Percentiles rank a stretch among this genome's conserved stretches.
These are phyloP conservation scores for Mesaphorura yosii DNA, from an alignment of 1,140 invertebrate genomes.

Conservation along the genomic window DNA sequence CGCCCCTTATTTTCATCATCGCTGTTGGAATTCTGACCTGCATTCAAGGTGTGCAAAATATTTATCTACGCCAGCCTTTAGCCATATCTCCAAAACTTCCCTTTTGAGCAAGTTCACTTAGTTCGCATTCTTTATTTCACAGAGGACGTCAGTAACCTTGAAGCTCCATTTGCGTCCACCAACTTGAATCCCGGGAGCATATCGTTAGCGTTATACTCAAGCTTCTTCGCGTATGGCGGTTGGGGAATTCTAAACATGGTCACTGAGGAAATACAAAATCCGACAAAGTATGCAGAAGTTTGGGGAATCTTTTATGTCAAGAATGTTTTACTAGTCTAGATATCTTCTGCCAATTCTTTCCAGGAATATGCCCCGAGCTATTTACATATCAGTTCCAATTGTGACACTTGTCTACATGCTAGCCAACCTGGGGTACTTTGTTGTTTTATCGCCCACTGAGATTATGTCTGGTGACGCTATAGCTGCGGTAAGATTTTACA, in stretches of 20 bases:
- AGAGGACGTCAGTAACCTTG: constrained; percentile 57
- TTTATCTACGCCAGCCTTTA: not conserved
- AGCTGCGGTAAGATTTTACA: constrained; percentile 57
- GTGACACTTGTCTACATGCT: constrained; percentile 75
- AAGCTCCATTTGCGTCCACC: constrained; percentile 63
- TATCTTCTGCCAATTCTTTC: not conserved
- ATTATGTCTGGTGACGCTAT: constrained; percentile 74
- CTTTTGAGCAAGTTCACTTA: not conserved
- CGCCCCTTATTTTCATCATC: constrained; percentile 43
- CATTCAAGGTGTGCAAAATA: constrained; percentile 10
- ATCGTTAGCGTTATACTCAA: constrained; percentile 83
- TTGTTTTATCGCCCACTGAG: constrained; percentile 64
- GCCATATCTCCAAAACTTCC: not conserved
- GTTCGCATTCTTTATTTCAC: not conserved
- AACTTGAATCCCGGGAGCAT: constrained; percentile 66
- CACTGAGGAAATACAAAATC: constrained; percentile 82
- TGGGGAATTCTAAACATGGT: constrained; percentile 65
- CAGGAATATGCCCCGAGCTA: constrained; percentile 77
- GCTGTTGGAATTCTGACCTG: constrained; percentile 56
- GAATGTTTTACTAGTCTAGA: not conserved
- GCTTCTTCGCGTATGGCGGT: constrained; percentile 91
- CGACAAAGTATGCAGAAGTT: constrained; percentile 51
- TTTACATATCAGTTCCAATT: constrained; percentile 80
- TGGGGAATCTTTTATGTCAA: not conserved
- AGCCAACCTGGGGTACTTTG: constrained; percentile 84